Percentiles rank a stretch among this genome's conserved stretches.
These are phyloP conservation scores for Dryoscopus gambensis DNA, from an alignment of 2,113 vertebrate genomes.

Conservation along the genomic window DNA sequence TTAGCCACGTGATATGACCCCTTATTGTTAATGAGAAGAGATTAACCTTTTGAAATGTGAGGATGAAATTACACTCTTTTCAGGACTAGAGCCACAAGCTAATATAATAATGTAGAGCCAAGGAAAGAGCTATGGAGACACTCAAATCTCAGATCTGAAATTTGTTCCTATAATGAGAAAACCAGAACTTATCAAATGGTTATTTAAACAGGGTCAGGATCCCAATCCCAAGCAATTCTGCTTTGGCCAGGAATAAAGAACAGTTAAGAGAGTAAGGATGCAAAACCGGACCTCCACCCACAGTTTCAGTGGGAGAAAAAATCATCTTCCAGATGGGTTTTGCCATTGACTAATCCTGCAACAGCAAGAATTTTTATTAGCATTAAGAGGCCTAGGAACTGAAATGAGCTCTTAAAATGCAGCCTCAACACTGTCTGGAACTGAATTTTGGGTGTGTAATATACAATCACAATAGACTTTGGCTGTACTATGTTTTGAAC, in stretches of 20 bases:
- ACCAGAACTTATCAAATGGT: neutral
- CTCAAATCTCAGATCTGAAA: neutral
- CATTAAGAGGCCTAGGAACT: neutral
- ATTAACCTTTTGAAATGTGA: slow-evolving; percentile 3
- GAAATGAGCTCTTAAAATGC: neutral
- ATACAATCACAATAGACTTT: neutral
- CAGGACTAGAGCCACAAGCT: neutral
- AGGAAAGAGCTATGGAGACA: neutral
- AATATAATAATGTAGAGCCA: neutral
- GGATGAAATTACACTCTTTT: slow-evolving; percentile 29
- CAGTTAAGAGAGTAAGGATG: neutral
- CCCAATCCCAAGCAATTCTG: neutral
- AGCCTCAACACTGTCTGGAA: neutral
- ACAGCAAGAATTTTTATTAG: neutral
- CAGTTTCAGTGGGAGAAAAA: neutral
- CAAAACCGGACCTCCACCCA: neutral
- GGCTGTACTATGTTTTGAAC: neutral
- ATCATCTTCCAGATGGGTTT: neutral
- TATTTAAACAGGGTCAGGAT: neutral
- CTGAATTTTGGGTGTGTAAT: slow-evolving; percentile 1
- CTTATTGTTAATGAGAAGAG: neutral
- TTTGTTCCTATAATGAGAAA: neutral
- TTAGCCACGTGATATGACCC: neutral
- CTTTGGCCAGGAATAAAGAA: neutral
- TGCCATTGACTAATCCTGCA: neutral